Percentiles rank a stretch among this genome's conserved stretches.
These are phyloP conservation scores for Autographa gamma DNA, from an alignment of 2,888 invertebrate genomes.

Conservation along the genomic window DNA sequence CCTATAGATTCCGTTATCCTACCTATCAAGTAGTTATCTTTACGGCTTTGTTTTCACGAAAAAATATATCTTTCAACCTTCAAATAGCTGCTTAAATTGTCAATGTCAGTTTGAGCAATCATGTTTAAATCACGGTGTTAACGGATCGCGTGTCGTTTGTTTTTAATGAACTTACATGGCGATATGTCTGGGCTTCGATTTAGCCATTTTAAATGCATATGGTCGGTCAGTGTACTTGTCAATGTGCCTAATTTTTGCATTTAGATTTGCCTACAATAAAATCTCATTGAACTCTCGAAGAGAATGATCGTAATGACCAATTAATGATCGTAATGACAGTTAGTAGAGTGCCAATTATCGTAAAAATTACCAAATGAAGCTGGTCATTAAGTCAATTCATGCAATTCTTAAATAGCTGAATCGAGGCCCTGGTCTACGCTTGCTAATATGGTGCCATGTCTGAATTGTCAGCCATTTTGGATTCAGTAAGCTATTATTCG, in stretches of 20 bases:
- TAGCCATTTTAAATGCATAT: too few species aligned
- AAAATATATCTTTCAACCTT: constrained; percentile 48
- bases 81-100: constrained; percentile 37
- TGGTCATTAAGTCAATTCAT: too few species aligned
- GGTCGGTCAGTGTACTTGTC: too few species aligned
- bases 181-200: too few species aligned
- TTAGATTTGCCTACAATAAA: too few species aligned
- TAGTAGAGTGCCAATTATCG: too few species aligned
- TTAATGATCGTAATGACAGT: too few species aligned
- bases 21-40: constrained; percentile 61
- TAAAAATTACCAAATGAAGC: too few species aligned
- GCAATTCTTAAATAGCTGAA: too few species aligned
- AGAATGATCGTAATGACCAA: too few species aligned
- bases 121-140: constrained; percentile 28
- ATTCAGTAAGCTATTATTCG: neutral
- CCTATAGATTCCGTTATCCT: constrained; percentile 62
- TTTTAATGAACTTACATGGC: neutral
- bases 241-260: too few species aligned
- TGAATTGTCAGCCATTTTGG: neutral
- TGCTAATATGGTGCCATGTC: neutral
- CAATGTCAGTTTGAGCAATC: constrained; percentile 42
- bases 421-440: neutral
- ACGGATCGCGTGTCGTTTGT: neutral
- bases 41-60: constrained; percentile 63
- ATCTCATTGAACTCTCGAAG: too few species aligned